These are phyloP conservation scores for Chromobotia macracanthus DNA, from an alignment of 2,797 vertebrate species.

Conservation along the genomic window DNA sequence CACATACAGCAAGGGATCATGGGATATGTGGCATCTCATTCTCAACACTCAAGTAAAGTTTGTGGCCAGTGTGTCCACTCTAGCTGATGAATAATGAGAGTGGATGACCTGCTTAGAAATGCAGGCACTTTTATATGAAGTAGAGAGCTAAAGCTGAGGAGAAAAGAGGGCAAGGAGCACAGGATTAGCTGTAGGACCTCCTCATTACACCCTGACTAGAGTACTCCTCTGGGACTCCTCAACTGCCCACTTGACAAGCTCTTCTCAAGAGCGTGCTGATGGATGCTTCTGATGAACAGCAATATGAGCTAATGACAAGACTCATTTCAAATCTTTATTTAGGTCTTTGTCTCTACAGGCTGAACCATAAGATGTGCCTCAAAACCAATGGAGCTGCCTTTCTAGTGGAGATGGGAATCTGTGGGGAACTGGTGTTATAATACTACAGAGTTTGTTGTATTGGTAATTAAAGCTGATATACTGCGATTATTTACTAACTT, in stretches of 20 bases:
- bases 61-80: neutral
- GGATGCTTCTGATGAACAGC: slow-evolving; percentile 23
- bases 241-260: neutral
- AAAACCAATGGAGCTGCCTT: neutral
- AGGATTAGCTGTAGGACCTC: slow-evolving; percentile 27
- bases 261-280: slow-evolving; percentile 12
- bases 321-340: slow-evolving; percentile 5
- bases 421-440: too few relatives aligned
- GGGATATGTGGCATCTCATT: slow-evolving; percentile 4
- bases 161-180: neutral
- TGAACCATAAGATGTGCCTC: neutral
- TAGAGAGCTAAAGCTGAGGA: slow-evolving; percentile 12
- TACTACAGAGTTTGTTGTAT: too few relatives aligned
- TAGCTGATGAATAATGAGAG: slow-evolving; percentile 18
- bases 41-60: neutral
- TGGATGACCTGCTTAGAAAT: slow-evolving; percentile 20
- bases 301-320: slow-evolving; percentile 32
- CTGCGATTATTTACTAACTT: neutral
- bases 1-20: slow-evolving; percentile 6
- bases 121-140: slow-evolving; percentile 34
- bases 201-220: slow-evolving; percentile 30
- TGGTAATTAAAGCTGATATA: neutral
- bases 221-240: slow-evolving; percentile 13
- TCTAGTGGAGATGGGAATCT: neutral
- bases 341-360: neutral